Percentiles rank a stretch among this genome's conserved stretches.
Evolutionary conservation across 2,113 vertebrate species (phyloP).

Genomic region (Paraplagusia blochii): DNA sequence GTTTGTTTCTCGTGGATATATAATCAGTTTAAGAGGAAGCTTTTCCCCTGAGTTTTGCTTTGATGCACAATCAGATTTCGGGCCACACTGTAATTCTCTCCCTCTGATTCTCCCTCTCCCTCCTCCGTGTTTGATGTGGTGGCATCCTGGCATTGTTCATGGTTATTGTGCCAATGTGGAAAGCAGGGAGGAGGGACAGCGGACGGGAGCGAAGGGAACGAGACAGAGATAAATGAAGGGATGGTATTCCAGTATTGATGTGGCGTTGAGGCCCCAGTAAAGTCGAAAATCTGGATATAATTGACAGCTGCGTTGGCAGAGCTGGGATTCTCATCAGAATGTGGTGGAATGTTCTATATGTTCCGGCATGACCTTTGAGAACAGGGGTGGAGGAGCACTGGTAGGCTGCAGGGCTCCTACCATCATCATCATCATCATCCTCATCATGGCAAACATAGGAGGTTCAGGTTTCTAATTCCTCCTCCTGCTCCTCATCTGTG

Average conservation of each 20-base stretch:
- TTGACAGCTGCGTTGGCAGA: conserved; percentile 67
- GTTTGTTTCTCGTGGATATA: conserved; percentile 72
- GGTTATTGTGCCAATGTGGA: conserved; percentile 68
- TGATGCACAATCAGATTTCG: conserved; percentile 74
- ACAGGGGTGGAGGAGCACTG: conserved; percentile 34
- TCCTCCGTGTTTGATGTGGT: conserved; percentile 67
- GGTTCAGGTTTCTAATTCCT: conserved; percentile 59
- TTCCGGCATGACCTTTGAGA: conserved; percentile 58
- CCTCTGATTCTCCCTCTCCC: conserved; percentile 18
- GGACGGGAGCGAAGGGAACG: conserved; percentile 25
- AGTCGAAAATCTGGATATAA: conserved; percentile 71
- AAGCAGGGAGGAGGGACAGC: conserved; percentile 47
- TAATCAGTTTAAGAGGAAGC: conserved; percentile 75
- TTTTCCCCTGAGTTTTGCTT: conserved; percentile 66
- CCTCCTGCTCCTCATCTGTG: conserved; percentile 22
- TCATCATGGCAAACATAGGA: conserved; percentile 51
- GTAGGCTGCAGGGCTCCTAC: conserved; percentile 40
- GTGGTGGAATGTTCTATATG: conserved; percentile 46
- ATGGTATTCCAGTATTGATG: conserved; percentile 67
- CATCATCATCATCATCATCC: conserved; percentile 52
- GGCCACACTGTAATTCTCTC: conserved; percentile 65
- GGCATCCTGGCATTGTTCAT: conserved; percentile 68
- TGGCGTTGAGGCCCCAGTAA: conserved; percentile 72
- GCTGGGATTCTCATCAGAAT: conserved; percentile 69
- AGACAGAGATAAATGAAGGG: conserved; percentile 70